A percentile compares a stretch with the other conserved stretches of the same genome.
phyloP scores from a whole-genome alignment of 2,113 vertebrate genomes.

The Chloebia gouldiae region DNA sequence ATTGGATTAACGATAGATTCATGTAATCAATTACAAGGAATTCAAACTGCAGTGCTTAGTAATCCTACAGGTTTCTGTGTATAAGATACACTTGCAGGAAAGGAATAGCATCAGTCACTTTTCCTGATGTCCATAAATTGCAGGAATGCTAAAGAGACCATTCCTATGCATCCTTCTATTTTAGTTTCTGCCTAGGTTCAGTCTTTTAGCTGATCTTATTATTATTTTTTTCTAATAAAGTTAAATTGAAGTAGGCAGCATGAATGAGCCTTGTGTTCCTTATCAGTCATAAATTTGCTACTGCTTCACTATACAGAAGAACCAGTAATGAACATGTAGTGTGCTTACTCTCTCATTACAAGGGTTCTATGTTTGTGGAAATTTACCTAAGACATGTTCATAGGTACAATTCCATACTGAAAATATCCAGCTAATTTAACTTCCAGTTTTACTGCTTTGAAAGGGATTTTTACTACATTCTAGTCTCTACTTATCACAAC shows the following conservation, averaged over 20 bases:
- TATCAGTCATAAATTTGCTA: background rate
- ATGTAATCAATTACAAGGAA: background rate
- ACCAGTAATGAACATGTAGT: background rate
- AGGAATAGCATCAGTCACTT: background rate
- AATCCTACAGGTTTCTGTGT: background rate
- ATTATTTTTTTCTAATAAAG: background rate
- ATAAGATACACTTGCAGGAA: background rate
- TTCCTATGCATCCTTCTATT: background rate
- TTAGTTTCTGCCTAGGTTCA: background rate
- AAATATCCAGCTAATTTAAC: background rate
- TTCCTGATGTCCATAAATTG: background rate
- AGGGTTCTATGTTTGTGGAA: background rate
- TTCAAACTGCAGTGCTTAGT: background rate
- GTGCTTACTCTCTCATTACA: background rate
- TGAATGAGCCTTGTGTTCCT: background rate
- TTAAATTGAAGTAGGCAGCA: background rate
- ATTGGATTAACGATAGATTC: accelerated
- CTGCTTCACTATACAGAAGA: background rate
- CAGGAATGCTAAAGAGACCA: background rate
- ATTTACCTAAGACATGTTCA: background rate
- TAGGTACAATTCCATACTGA: background rate
- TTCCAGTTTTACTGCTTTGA: background rate
- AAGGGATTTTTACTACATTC: background rate
- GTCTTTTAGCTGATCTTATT: background rate
- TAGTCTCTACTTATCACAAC: background rate